A percentile compares a stretch with the other conserved stretches of the same genome.
phyloP scores from a whole-genome alignment of 2,113 vertebrate species.

The Galbula dea region DNA sequence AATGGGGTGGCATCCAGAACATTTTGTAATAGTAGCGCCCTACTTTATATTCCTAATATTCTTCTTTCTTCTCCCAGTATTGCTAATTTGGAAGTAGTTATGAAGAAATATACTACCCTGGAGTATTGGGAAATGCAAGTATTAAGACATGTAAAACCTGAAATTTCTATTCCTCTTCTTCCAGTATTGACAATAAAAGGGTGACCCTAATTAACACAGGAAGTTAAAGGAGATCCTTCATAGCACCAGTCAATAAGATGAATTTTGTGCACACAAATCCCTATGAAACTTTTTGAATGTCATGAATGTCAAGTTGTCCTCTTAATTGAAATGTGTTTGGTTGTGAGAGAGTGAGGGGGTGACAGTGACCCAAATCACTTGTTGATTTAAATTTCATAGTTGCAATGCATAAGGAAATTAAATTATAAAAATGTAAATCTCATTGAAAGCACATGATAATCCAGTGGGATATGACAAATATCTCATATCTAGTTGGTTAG shows the following conservation, averaged over 20 bases:
- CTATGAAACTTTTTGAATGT: not conserved
- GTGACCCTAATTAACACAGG: not conserved
- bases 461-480: not conserved
- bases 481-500: not conserved
- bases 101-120: not conserved
- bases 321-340: not conserved
- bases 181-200: not conserved
- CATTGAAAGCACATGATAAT: not conserved
- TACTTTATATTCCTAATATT: not conserved
- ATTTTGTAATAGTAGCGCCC: not conserved
- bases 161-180: not conserved
- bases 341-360: not conserved
- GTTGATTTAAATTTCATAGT: not conserved
- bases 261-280: not conserved
- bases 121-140: not conserved
- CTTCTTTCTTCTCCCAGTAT: not conserved
- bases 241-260: not conserved
- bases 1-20: not conserved
- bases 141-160: fast-evolving
- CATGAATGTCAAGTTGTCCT: not conserved
- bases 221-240: not conserved
- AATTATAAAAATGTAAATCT: not conserved
- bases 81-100: not conserved
- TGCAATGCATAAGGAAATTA: not conserved
- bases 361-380: not conserved